A percentile compares a stretch with the other conserved stretches of the same genome.
Conservation (phyloP, 2,888 invertebrate species). For the Nebria salina region DNA sequence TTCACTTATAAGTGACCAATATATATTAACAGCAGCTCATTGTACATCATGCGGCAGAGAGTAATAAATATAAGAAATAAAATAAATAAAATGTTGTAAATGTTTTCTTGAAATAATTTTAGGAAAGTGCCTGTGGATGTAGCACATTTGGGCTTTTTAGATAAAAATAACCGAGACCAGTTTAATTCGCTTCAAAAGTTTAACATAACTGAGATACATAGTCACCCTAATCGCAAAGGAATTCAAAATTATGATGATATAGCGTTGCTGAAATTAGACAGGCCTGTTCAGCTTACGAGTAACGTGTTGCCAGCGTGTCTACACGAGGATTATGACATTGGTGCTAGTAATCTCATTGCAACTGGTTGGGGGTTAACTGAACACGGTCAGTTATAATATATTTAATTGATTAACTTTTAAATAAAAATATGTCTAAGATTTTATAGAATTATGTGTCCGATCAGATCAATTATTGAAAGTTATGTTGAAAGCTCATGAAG, state of each 20-base stretch:
- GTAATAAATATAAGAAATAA: conserved; percentile 44
- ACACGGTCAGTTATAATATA: background rate
- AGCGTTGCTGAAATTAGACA: conserved; percentile 62
- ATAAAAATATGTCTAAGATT: too few species aligned
- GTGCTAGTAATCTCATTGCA: conserved; percentile 56
- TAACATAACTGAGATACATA: conserved; percentile 55
- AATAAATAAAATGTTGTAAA: background rate
- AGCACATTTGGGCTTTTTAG: conserved; percentile 63
- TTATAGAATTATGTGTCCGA: background rate
- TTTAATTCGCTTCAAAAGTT: conserved; percentile 56
- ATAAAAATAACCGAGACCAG: conserved; percentile 55
- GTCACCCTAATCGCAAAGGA: conserved; percentile 61
- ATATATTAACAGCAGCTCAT: conserved; percentile 76
- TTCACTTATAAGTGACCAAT: conserved; percentile 70
- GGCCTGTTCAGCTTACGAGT: conserved; percentile 57
- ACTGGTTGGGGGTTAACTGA: conserved; percentile 62
- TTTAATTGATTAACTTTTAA: background rate
- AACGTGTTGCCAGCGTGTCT: conserved; percentile 64
- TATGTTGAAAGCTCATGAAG: conserved; percentile 1
- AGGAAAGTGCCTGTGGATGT: conserved; percentile 59
- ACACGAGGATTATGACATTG: conserved; percentile 50
- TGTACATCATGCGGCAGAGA: conserved; percentile 61
- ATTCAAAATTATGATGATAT: conserved; percentile 65
- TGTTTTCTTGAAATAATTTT: conserved; percentile 42
- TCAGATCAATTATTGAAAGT: conserved; percentile 31